A percentile compares a stretch with the other conserved stretches of the same genome.
These are phyloP conservation scores for Catocala nupta DNA, from an alignment of 2,888 invertebrate species.

Conservation along the genomic window DNA sequence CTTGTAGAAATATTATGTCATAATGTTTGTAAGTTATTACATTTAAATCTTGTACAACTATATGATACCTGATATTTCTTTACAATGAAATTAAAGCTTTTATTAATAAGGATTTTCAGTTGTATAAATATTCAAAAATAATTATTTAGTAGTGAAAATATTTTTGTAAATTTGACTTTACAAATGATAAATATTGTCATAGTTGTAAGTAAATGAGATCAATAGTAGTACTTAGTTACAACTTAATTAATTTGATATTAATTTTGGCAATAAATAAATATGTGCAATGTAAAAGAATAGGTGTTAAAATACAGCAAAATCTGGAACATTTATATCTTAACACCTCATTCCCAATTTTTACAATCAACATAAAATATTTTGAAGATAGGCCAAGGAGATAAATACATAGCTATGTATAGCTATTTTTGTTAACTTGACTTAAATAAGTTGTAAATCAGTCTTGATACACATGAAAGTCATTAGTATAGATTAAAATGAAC, in stretches of 20 bases:
- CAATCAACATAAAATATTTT: too few species aligned
- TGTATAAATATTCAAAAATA: too few species aligned
- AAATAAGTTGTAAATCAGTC: too few species aligned
- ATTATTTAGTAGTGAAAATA: not conserved
- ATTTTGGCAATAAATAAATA: conserved; percentile 53
- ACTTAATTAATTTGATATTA: not conserved
- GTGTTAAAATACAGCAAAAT: not conserved
- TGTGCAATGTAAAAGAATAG: conserved; percentile 53
- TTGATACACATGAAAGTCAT: too few species aligned
- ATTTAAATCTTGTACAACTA: too few species aligned
- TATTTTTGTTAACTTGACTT: too few species aligned
- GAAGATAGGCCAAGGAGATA: too few species aligned
- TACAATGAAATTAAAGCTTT: not conserved
- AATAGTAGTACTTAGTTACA: too few species aligned
- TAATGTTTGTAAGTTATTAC: not conserved
- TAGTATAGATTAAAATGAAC: too few species aligned
- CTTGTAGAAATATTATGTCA: conserved; percentile 33
- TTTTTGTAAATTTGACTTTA: conserved; percentile 2
- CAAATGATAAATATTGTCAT: not conserved
- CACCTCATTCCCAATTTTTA: not conserved
- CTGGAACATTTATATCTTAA: not conserved
- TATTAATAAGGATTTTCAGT: too few species aligned
- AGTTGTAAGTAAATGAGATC: not conserved
- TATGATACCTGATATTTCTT: not conserved
- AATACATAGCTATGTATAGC: too few species aligned